Conservation (phyloP, 2,888 invertebrate species). For the Pteria penguin region DNA sequence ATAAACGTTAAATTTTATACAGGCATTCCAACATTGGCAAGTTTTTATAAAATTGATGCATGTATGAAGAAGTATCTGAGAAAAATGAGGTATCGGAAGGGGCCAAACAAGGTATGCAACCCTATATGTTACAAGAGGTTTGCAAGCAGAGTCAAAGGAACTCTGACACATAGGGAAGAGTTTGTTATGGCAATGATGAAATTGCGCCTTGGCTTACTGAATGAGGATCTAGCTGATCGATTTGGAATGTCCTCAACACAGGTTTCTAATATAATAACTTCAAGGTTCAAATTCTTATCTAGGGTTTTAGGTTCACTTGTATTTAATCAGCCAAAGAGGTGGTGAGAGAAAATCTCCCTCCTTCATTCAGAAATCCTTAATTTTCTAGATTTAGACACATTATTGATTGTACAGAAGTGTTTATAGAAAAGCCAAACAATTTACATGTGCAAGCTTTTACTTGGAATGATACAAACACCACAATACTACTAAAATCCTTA, state of each 20-base stretch:
- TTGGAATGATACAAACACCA: conserved; percentile 43
- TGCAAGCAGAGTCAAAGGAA: not conserved
- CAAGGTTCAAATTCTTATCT: not conserved
- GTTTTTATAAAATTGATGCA: not conserved
- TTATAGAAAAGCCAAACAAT: conserved; percentile 13
- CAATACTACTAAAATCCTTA: conserved; percentile 40
- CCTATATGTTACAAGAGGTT: not conserved
- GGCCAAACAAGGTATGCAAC: not conserved
- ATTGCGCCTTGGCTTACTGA: not conserved
- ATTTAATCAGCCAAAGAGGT: not conserved
- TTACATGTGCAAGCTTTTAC: not conserved
- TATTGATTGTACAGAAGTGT: conserved; percentile 38
- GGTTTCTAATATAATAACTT: not conserved
- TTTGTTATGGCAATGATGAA: not conserved
- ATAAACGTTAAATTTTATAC: conserved; percentile 9
- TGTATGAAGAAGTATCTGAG: not conserved
- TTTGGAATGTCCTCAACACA: not conserved
- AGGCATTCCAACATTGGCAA: conserved; percentile 4
- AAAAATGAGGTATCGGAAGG: conserved; percentile 14
- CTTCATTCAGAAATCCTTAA: not conserved
- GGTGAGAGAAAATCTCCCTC: not conserved
- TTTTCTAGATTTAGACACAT: conserved; percentile 25
- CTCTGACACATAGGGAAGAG: not conserved
- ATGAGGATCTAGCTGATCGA: conserved; percentile 1
- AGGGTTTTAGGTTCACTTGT: not conserved